Percentiles rank a stretch among this genome's conserved stretches.
phyloP scores from a whole-genome alignment of 2,113 vertebrate genomes.

The Dasyornis broadbenti region DNA sequence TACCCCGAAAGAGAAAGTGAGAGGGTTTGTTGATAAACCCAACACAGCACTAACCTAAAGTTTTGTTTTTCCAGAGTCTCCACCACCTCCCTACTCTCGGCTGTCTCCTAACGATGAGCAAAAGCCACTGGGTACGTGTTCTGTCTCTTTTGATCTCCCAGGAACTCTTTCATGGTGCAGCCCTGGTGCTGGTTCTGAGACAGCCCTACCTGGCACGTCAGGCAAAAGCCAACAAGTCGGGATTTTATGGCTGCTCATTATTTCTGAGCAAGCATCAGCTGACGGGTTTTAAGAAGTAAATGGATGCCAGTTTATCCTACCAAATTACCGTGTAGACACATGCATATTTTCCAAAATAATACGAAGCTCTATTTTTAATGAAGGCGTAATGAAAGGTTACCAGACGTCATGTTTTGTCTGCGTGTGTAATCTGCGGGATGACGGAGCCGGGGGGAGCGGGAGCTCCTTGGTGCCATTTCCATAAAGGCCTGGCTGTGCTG shows the following conservation, averaged over 20 bases:
- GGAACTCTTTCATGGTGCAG: neutral
- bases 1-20: fast-evolving
- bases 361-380: constrained; percentile 27
- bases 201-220: neutral
- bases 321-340: constrained; percentile 5
- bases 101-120: constrained; percentile 93
- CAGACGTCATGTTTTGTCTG: constrained; percentile 2
- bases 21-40: neutral
- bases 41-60: neutral
- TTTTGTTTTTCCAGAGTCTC: constrained; percentile 86
- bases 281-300: neutral
- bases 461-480: constrained; percentile 25
- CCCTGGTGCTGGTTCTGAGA: neutral
- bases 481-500: neutral
- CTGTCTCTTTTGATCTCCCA: neutral
- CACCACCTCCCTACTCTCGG: constrained; percentile 96
- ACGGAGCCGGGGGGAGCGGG: neutral
- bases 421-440: neutral
- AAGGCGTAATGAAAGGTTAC: constrained; percentile 37
- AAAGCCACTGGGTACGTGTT: constrained; percentile 95
- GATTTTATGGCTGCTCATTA: constrained; percentile 24
- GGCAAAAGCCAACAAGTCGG: neutral
- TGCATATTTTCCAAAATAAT: constrained; percentile 36
- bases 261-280: constrained; percentile 50
- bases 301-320: neutral